phyloP scores from a whole-genome alignment of 2,797 vertebrate genomes.

The Phaenicophaeus curvirostris region DNA sequence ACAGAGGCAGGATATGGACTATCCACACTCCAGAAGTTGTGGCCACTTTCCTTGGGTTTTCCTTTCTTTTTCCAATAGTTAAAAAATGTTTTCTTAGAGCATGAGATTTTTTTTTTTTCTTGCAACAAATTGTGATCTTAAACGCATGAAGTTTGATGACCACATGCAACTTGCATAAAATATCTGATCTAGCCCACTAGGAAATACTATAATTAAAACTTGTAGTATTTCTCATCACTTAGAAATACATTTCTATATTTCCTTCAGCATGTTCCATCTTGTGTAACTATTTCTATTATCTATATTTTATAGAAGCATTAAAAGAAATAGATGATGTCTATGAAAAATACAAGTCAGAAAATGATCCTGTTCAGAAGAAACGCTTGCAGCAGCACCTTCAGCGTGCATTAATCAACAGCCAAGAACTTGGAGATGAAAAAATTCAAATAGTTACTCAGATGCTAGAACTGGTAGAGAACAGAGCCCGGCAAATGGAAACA shows the following conservation, averaged over 20 bases:
- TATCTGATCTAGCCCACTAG: background rate
- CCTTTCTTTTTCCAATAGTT: background rate
- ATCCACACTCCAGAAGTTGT: background rate
- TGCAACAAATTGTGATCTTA: background rate
- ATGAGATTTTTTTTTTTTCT: background rate
- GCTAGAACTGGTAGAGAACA: constrained; percentile 95
- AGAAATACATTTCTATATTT: background rate
- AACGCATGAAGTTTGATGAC: background rate
- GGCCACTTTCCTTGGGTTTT: background rate
- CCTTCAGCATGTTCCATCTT: background rate
- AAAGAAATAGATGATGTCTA: constrained; percentile 96
- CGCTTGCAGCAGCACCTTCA: constrained; percentile 93
- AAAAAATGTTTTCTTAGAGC: background rate
- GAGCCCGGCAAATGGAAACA: constrained; percentile 93
- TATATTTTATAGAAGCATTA: constrained; percentile 86
- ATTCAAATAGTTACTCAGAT: constrained; percentile 97
- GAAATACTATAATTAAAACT: background rate
- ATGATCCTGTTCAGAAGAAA: constrained; percentile 88
- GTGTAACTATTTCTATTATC: constrained; percentile 18
- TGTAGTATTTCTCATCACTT: background rate
- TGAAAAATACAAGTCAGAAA: constrained; percentile 92
- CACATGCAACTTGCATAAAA: background rate
- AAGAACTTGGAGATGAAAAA: constrained; percentile 97
- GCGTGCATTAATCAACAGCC: constrained; percentile 92
- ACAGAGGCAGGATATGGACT: background rate